phyloP scores from a whole-genome alignment of 2,113 vertebrate species.

The Calypte anna region DNA sequence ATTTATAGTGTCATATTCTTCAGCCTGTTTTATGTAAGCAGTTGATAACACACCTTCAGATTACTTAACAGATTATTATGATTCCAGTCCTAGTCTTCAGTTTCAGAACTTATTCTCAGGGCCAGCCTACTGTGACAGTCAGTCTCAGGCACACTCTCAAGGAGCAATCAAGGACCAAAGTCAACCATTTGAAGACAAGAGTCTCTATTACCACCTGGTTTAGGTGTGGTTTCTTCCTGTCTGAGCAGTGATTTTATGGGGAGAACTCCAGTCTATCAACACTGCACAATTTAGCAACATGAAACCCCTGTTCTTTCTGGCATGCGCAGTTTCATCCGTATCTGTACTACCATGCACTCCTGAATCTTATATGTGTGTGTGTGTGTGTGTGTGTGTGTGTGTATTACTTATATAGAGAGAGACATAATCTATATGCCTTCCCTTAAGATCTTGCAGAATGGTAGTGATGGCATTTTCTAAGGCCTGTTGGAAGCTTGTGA shows the following conservation, averaged over 20 bases:
- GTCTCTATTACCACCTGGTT: neutral
- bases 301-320: neutral
- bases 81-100: neutral
- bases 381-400: no score
- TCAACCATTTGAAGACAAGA: neutral
- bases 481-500: neutral
- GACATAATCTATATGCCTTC: neutral
- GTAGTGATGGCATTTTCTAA: neutral
- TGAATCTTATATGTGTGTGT: neutral
- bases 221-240: neutral
- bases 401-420: no score
- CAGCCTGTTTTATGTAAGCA: neutral
- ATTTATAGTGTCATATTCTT: neutral
- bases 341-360: fast-evolving
- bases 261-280: neutral
- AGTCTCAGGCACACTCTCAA: neutral
- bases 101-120: neutral
- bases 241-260: neutral
- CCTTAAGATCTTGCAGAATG: neutral
- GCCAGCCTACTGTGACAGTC: neutral
- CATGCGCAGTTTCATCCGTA: neutral
- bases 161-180: neutral
- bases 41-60: neutral
- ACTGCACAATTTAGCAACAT: neutral
- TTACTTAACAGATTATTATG: neutral